Conservation (phyloP, 2,888 invertebrate species). For the Lepas anatifera region DNA sequence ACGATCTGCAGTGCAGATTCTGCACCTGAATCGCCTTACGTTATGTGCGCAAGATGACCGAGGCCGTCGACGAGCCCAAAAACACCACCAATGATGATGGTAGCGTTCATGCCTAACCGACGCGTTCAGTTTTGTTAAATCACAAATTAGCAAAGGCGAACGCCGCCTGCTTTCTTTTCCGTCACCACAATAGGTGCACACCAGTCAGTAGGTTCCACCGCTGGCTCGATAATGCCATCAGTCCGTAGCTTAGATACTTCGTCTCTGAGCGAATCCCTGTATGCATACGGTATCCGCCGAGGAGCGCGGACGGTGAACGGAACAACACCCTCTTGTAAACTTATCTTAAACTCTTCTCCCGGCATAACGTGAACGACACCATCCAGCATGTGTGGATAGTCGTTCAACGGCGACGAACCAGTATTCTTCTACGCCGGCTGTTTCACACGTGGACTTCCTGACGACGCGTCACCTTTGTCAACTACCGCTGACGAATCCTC, state of each 20-base stretch:
- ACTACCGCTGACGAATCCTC: too few relatives aligned
- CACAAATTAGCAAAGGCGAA: constrained; percentile 17
- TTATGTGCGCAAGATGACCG: too few relatives aligned
- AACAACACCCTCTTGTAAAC: not conserved
- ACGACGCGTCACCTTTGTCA: not conserved
- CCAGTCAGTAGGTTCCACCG: constrained; percentile 15
- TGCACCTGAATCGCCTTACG: too few relatives aligned
- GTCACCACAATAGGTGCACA: constrained; percentile 18
- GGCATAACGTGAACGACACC: not conserved
- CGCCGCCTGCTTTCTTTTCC: constrained; percentile 14
- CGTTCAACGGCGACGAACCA: too few relatives aligned
- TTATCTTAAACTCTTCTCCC: not conserved
- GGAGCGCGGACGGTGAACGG: not conserved
- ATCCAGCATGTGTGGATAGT: not conserved
- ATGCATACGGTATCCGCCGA: not conserved
- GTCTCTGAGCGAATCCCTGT: not conserved
- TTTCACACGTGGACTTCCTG: not conserved
- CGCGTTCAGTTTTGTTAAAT: constrained; percentile 15
- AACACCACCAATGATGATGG: too few relatives aligned
- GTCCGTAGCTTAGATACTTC: not conserved
- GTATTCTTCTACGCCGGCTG: not conserved
- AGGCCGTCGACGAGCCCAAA: too few relatives aligned
- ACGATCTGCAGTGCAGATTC: too few relatives aligned
- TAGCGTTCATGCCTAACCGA: not conserved
- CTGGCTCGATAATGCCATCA: constrained; percentile 13